Conservation (phyloP, 1,140 invertebrate species). For the Drosophila mayri region DNA sequence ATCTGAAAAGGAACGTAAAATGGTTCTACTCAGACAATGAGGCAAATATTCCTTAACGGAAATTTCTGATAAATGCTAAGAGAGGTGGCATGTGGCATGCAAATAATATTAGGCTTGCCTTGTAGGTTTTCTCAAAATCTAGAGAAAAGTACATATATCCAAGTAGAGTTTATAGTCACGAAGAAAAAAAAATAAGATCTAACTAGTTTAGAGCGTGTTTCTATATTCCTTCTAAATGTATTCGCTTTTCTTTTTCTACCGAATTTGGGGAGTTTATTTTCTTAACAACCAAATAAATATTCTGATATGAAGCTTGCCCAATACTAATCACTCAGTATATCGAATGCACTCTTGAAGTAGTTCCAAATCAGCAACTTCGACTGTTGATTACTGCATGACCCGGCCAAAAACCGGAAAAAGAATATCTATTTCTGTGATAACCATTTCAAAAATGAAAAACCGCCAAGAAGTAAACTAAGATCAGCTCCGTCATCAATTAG, state of each 20-base stretch:
- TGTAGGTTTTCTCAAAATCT: no score
- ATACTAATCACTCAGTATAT: conserved; percentile 5
- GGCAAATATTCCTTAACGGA: background rate
- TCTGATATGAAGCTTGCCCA: background rate
- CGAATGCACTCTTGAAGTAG: conserved; percentile 1
- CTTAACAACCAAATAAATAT: no score
- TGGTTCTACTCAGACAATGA: background rate
- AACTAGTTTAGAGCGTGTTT: rapidly evolving
- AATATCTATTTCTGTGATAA: background rate
- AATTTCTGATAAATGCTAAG: background rate
- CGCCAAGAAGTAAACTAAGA: conserved; percentile 1
- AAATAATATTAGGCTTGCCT: background rate
- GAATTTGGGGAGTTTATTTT: no score
- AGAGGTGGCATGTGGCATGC: background rate
- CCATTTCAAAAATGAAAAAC: background rate
- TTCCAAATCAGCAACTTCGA: conserved; percentile 11
- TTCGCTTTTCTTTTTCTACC: background rate
- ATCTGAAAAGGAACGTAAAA: background rate
- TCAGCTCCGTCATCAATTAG: conserved; percentile 55
- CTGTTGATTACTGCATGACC: conserved; percentile 39
- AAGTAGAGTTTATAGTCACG: background rate
- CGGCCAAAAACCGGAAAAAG: background rate
- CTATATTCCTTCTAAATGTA: background rate
- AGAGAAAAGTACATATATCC: no score
- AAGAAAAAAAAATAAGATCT: background rate